These are phyloP conservation scores for Poicephalus gulielmi DNA, from an alignment of 2,113 vertebrate species.

Conservation along the genomic window DNA sequence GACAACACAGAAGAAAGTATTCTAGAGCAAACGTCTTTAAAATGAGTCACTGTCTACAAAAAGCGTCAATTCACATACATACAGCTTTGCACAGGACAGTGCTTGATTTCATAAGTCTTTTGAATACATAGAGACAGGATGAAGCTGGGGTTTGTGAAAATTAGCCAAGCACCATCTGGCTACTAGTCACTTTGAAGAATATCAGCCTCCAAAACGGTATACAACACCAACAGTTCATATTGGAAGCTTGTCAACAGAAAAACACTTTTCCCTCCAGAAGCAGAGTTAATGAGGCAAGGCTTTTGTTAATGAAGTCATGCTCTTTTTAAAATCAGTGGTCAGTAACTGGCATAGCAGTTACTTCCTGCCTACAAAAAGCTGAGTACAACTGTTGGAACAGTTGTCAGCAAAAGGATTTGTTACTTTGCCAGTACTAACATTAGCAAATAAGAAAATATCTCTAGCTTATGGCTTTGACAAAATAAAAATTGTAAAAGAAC, in stretches of 20 bases:
- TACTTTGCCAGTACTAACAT: not conserved
- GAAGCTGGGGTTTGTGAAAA: not conserved
- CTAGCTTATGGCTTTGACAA: not conserved
- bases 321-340: not conserved
- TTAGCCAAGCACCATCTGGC: not conserved
- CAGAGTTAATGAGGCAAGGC: not conserved
- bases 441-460: not conserved
- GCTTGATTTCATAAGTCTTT: not conserved
- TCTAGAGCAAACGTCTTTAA: not conserved
- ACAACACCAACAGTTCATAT: not conserved
- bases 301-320: not conserved
- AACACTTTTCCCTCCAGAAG: not conserved
- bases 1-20: not conserved
- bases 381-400: not conserved
- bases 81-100: not conserved
- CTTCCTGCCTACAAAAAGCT: not conserved
- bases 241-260: not conserved
- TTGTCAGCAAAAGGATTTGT: not conserved
- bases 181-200: not conserved
- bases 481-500: slow-evolving; percentile 5
- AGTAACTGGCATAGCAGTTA: not conserved
- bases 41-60: not conserved
- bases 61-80: not conserved
- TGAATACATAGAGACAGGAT: not conserved
- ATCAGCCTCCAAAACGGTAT: not conserved